phyloP scores from a whole-genome alignment of 2,888 invertebrate genomes.

The Petrolisthes manimaculis region DNA sequence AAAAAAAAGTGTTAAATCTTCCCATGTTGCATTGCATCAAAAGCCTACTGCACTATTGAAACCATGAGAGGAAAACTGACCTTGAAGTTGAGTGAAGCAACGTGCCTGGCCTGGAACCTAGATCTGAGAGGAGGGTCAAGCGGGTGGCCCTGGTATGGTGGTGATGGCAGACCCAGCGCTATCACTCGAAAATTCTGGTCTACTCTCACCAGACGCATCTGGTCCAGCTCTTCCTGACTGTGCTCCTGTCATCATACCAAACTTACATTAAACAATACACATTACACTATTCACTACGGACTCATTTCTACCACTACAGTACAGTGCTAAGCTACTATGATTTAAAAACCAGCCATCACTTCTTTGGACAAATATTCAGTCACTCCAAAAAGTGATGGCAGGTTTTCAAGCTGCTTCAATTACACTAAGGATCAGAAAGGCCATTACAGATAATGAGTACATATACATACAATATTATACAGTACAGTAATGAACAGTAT shows the following conservation, averaged over 20 bases:
- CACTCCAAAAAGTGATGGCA: no score
- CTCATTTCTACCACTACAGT: no score
- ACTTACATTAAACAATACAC: neutral
- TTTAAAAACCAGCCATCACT: neutral
- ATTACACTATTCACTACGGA: neutral
- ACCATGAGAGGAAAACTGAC: constrained; percentile 24
- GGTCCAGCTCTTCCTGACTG: constrained; percentile 81
- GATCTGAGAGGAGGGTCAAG: constrained; percentile 95
- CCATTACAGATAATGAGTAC: no score
- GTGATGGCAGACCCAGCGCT: constrained; percentile 91
- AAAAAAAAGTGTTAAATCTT: no score
- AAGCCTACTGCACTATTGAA: no score
- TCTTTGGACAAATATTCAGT: no score
- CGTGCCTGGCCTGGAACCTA: constrained; percentile 92
- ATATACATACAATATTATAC: no score
- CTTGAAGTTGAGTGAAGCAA: constrained; percentile 74
- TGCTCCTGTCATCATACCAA: constrained; percentile 76
- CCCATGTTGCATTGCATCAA: no score
- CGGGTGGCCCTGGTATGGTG: constrained; percentile 88
- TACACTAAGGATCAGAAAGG: no score
- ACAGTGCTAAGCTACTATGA: no score
- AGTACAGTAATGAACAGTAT: no score
- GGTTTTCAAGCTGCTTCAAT: no score
- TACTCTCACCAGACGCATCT: constrained; percentile 91
- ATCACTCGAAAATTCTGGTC: constrained; percentile 93